Percentiles rank a stretch among this genome's conserved stretches.
Conservation (phyloP, 2,797 vertebrate genomes). For the Ibycter americanus region DNA sequence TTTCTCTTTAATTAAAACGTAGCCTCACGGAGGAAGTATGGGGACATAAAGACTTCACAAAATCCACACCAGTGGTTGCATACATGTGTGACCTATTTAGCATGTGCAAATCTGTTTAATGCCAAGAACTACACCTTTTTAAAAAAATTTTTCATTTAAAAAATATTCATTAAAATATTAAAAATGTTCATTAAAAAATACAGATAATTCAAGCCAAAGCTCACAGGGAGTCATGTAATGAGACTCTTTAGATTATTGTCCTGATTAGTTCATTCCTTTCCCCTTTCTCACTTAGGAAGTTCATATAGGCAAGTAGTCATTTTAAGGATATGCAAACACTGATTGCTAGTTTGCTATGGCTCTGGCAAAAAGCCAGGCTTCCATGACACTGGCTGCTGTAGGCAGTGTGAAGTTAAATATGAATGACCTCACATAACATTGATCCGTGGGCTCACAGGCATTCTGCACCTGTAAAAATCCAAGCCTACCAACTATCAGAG, state of each 20-base stretch:
- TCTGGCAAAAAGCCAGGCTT: constrained; percentile 42
- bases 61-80: constrained; percentile 11
- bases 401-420: background rate
- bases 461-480: background rate
- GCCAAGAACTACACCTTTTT: constrained; percentile 48
- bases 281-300: constrained; percentile 26
- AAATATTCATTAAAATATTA: too few relatives aligned
- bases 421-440: background rate
- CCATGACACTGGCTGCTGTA: background rate
- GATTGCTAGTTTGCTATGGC: constrained; percentile 29
- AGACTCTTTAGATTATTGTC: constrained; percentile 48
- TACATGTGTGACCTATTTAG: constrained; percentile 48
- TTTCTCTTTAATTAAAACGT: constrained; percentile 44
- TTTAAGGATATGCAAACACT: constrained; percentile 44
- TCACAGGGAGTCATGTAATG: constrained; percentile 27
- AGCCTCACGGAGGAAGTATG: background rate
- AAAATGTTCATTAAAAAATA: too few relatives aligned
- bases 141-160: too few relatives aligned
- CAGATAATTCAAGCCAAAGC: constrained; percentile 59
- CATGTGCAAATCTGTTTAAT: constrained; percentile 42
- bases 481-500: background rate
- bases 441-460: accelerated
- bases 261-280: constrained; percentile 47
- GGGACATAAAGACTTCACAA: background rate
- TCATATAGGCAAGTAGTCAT: constrained; percentile 61